Base-by-base conservation (phyloP, 1,140 invertebrate species). In the Semibalanus balanoides region DNA sequence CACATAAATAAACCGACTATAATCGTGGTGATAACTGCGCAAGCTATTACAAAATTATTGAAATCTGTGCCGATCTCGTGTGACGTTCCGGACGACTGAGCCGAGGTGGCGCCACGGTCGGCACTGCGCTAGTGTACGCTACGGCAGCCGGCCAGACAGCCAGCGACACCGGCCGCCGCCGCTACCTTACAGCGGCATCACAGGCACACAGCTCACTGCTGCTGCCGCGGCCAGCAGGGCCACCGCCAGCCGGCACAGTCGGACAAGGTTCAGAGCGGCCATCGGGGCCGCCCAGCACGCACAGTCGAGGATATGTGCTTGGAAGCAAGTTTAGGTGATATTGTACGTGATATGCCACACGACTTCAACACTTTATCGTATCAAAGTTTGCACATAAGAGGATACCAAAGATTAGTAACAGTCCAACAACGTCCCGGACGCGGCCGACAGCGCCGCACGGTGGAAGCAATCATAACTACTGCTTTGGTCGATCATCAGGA, bases 401-500 rank as follows among this genome's bases (percentile, higher is more conserved):
- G 51, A 64, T 25, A 14, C 51, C 51, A 64, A 64, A 64, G 22
- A 64, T 64, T 64, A 64, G 51, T 22, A 64, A 64, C 51, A 64
- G 11, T 25, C 51, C 14, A 22, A 22, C 51, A 64, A 64, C 22
- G 22, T 14, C 1, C 51, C 22, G 11, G 51, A 19, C 51, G 14
- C 22, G 11, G 51, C 14, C 51, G 14, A 64, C 51, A 64, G 22
- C 14, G 11, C 51, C 14, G 3, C 51, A 1, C 51, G 51, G 51
- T 19, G 22, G 51, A 11, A 22, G 51, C 14, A 64, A 19, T 19
- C 14, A 19, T 19, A 64, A 64, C 51, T 64, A 64, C 51, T 64
- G 22, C 51, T 64, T 64, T 64, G 51, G 51, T 64, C 51, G 51
- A 11, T 76, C 51, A 29, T 76, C 80, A 73, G 78, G 77, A 31